A percentile compares a stretch with the other conserved stretches of the same genome.
Evolutionary conservation across 2,113 vertebrate species (phyloP).

Genomic region (Pedetes capensis): DNA sequence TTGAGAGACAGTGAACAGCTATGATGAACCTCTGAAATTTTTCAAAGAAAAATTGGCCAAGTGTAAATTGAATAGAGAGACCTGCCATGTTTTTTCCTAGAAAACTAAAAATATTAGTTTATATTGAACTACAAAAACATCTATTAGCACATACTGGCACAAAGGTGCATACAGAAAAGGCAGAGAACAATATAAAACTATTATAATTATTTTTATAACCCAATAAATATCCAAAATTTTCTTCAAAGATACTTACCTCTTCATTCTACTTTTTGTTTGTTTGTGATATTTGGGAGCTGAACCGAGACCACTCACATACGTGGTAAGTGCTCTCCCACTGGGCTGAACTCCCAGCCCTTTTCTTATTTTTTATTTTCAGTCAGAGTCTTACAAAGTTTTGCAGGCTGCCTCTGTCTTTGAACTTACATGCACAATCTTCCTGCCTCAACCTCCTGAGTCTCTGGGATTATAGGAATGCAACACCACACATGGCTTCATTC

Average conservation of each 20-base stretch:
- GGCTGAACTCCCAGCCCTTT: no score
- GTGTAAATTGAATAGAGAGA: neutral
- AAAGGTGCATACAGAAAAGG: neutral
- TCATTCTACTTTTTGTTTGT: neutral
- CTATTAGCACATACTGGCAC: neutral
- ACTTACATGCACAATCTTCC: no score
- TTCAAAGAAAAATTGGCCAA: neutral
- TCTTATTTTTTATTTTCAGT: no score
- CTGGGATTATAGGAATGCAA: no score
- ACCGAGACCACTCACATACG: no score
- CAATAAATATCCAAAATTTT: neutral
- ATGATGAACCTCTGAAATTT: neutral
- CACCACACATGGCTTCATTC: no score
- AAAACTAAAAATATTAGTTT: conserved; percentile 16
- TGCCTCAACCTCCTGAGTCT: no score
- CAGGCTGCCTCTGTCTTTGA: no score
- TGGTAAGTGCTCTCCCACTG: no score
- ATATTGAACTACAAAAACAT: neutral
- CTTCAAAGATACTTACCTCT: neutral
- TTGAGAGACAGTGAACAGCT: neutral
- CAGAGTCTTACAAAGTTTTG: no score
- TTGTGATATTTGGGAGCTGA: no score
- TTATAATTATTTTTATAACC: neutral
- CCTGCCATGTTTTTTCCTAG: neutral
- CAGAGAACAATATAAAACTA: neutral